Evolutionary conservation across 2,888 invertebrate species (phyloP).

Genomic region (Hirtodrosophila confusa): DNA sequence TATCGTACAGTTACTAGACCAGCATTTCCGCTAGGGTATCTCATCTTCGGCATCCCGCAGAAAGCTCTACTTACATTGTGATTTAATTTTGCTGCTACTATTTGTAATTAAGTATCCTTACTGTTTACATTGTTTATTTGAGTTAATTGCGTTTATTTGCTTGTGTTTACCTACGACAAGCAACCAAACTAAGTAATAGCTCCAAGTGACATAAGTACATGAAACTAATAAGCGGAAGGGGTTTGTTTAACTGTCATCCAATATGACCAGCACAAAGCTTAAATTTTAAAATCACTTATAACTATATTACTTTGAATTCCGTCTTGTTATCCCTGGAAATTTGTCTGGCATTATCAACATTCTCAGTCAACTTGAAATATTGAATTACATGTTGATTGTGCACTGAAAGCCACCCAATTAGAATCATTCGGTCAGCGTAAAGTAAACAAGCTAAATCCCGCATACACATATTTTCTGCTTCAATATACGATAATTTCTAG

Average conservation of each 20-base stretch:
- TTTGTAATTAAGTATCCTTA: conserved; percentile 16
- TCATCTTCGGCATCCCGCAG: too few species aligned
- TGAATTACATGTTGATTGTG: conserved; percentile 17
- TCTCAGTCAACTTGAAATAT: conserved; percentile 1
- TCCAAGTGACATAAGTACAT: neutral
- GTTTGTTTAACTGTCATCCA: neutral
- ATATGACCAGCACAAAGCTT: neutral
- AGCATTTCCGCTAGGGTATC: conserved; percentile 1
- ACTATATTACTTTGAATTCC: neutral
- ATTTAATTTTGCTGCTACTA: conserved; percentile 1
- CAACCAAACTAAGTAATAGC: neutral
- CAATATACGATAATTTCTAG: conserved; percentile 1
- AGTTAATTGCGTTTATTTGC: conserved; percentile 31
- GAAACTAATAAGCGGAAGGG: neutral
- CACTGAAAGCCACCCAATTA: conserved; percentile 18
- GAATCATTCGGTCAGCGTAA: neutral
- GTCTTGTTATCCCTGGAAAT: neutral
- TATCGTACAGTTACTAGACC: neutral
- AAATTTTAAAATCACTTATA: neutral
- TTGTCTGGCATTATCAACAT: conserved; percentile 3
- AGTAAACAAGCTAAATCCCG: neutral
- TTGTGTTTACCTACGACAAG: conserved; percentile 27
- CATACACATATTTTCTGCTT: neutral
- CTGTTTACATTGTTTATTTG: conserved; percentile 23
- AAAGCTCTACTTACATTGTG: neutral